Conservation (phyloP, 2,113 vertebrate genomes). For the Psittacara wagleri region DNA sequence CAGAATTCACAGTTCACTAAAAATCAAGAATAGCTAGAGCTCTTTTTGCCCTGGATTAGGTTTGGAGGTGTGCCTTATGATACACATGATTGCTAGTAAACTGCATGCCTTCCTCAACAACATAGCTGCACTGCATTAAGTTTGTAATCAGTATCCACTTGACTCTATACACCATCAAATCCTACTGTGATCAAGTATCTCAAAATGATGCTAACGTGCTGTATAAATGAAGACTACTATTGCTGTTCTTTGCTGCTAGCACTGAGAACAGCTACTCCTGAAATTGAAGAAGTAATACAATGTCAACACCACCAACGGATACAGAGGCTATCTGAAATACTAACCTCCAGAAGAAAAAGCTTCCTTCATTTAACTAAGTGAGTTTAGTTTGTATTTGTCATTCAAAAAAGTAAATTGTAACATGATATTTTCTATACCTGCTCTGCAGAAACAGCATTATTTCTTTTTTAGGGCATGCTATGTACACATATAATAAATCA, state of each 20-base stretch:
- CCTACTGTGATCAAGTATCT: background rate
- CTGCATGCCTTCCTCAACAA: background rate
- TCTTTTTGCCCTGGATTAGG: background rate
- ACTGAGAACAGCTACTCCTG: background rate
- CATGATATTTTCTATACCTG: background rate
- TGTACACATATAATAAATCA: background rate
- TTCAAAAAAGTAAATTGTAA: background rate
- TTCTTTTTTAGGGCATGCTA: background rate
- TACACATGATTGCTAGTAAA: background rate
- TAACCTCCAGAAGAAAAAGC: background rate
- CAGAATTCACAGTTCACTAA: background rate
- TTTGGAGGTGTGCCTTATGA: background rate
- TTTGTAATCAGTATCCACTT: background rate
- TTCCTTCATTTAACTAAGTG: background rate
- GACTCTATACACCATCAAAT: background rate
- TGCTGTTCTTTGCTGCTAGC: background rate
- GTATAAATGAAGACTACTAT: background rate
- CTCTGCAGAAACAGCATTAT: background rate
- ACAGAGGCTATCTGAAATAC: background rate
- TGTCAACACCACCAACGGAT: background rate
- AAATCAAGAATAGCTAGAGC: background rate
- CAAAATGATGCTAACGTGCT: background rate
- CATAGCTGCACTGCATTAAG: background rate
- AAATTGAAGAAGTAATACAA: background rate
- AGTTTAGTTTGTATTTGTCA: background rate